These are phyloP conservation scores for Papilio polyxenes DNA, from an alignment of 1,140 invertebrate species.

Conservation along the genomic window DNA sequence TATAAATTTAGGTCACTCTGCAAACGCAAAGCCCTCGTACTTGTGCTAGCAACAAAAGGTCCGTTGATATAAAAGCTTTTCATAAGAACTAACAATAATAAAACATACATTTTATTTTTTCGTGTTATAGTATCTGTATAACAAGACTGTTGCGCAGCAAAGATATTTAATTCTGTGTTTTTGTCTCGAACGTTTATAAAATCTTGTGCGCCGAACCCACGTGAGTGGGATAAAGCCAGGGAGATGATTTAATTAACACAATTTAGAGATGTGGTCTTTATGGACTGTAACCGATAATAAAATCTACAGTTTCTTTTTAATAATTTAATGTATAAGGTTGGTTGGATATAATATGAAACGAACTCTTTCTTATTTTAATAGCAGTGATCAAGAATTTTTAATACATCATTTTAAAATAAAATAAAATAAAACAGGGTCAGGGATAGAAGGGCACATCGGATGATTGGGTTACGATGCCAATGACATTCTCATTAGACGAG, in stretches of 20 bases:
- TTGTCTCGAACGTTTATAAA: background rate
- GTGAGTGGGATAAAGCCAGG: no score
- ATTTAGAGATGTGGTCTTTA: background rate
- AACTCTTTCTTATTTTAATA: background rate
- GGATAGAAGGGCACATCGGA: slow-evolving; percentile 5
- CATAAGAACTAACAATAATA: slow-evolving; percentile 21
- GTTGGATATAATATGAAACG: background rate
- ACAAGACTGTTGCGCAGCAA: background rate
- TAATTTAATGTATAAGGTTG: no score
- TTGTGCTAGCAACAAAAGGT: slow-evolving; percentile 2
- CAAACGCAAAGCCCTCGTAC: background rate
- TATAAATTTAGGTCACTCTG: slow-evolving; percentile 2
- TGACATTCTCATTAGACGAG: slow-evolving; percentile 3
- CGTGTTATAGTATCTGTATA: background rate
- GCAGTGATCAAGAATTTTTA: background rate
- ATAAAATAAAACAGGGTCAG: background rate
- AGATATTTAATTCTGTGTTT: background rate
- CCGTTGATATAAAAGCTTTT: slow-evolving; percentile 18
- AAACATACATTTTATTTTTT: slow-evolving; percentile 9
- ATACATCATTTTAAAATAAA: background rate
- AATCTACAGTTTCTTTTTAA: no score
- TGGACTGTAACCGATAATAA: no score
- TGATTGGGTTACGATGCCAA: background rate
- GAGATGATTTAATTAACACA: background rate
- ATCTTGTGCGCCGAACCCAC: no score